Conservation (phyloP, 1,140 invertebrate genomes). For the Choristoneura fumiferana region DNA sequence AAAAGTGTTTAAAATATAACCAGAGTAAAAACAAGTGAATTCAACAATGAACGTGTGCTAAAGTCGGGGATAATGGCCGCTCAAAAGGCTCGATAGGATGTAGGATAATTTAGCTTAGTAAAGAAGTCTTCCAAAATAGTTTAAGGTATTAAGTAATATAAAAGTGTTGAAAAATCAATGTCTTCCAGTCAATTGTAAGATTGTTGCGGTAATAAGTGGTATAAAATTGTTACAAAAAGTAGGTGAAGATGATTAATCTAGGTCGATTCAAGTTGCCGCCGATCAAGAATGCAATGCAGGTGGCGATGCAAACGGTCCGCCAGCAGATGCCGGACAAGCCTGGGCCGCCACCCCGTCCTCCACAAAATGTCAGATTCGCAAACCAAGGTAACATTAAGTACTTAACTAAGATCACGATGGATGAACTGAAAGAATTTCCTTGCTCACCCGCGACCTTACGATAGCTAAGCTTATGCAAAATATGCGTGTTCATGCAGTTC, state of each 20-base stretch:
- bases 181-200: constrained; percentile 48
- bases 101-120: constrained; percentile 43
- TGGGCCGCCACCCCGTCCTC: constrained; percentile 74
- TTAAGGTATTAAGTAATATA: constrained; percentile 31
- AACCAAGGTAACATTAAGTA: constrained; percentile 80
- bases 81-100: too few relatives aligned
- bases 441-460: too few relatives aligned
- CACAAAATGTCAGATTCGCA: constrained; percentile 81
- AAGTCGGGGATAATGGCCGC: too few relatives aligned
- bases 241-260: constrained; percentile 71
- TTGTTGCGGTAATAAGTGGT: constrained; percentile 21
- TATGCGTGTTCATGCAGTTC: too few relatives aligned
- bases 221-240: constrained; percentile 17
- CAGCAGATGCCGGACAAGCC: constrained; percentile 86
- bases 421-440: too few relatives aligned
- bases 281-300: constrained; percentile 86
- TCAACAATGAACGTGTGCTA: not conserved
- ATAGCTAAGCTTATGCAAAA: too few relatives aligned
- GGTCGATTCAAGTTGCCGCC: constrained; percentile 83
- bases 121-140: constrained; percentile 72
- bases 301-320: constrained; percentile 88
- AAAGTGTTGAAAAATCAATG: constrained; percentile 46
- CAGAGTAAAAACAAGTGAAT: constrained; percentile 13
- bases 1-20: constrained; percentile 20
- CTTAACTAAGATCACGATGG: too few relatives aligned